Evolutionary conservation across 1,140 invertebrate species (phyloP).

Genomic region (Tigriopus japonicus): DNA sequence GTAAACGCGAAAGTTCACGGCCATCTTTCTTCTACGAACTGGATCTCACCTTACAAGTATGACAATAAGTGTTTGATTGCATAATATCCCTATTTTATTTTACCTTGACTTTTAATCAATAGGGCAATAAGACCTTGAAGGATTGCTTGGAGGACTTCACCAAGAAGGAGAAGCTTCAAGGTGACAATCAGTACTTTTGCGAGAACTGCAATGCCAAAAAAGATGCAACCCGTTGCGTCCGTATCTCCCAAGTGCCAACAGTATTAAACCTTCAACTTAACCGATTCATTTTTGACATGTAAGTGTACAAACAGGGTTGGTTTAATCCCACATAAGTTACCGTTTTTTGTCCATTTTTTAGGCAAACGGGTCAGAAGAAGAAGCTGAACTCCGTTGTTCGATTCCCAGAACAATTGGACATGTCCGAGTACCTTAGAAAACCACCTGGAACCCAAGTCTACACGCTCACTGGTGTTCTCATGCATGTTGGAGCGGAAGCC

Average conservation of each 20-base stretch:
- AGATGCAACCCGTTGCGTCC: conserved; percentile 40
- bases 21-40: conserved; percentile 44
- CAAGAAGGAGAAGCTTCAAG: conserved; percentile 40
- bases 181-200: conserved; percentile 45
- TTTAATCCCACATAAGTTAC: not conserved
- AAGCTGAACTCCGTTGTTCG: conserved; percentile 44
- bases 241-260: conserved; percentile 39
- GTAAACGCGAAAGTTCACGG: conserved; percentile 35
- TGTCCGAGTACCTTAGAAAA: conserved; percentile 33
- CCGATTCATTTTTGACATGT: conserved; percentile 44
- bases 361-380: conserved; percentile 39
- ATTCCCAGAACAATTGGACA: conserved; percentile 46
- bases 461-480: conserved; percentile 41
- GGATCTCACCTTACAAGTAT: conserved; percentile 35
- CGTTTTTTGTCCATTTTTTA: too few relatives aligned
- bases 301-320: conserved; percentile 16
- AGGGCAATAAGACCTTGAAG: conserved; percentile 33
- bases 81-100: too few relatives aligned
- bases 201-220: conserved; percentile 38
- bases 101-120: too few relatives aligned
- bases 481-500: conserved; percentile 43
- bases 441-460: conserved; percentile 27
- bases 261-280: conserved; percentile 48
- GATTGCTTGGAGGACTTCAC: conserved; percentile 44
- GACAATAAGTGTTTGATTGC: too few relatives aligned